phyloP scores from a whole-genome alignment of 2,888 invertebrate species.

The Euclidia mi region DNA sequence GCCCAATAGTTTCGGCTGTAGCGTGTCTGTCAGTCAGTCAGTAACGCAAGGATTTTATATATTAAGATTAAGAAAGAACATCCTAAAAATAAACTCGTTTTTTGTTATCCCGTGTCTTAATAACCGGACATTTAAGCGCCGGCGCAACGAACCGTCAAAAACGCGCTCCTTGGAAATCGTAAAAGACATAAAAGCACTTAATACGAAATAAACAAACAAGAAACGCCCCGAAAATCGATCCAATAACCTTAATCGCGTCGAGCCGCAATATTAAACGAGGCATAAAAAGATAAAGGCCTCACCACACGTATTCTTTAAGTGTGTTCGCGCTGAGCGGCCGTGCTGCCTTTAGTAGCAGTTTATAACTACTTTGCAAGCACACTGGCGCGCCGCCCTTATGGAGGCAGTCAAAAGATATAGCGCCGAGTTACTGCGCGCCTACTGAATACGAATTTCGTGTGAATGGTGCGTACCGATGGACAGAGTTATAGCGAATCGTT shows the following conservation, averaged over 20 bases:
- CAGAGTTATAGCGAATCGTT: conserved; percentile 74
- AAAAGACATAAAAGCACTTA: conserved; percentile 62
- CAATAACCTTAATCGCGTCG: conserved; percentile 67
- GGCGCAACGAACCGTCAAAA: conserved; percentile 49
- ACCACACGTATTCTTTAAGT: conserved; percentile 70
- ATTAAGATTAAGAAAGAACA: background rate
- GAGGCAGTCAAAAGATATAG: conserved; percentile 84
- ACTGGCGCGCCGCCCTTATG: conserved; percentile 74
- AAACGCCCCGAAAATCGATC: conserved; percentile 64
- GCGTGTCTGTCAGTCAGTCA: too few species aligned
- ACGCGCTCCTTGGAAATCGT: conserved; percentile 47
- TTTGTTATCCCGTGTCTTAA: background rate
- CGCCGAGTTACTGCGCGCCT: conserved; percentile 67
- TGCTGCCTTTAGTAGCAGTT: conserved; percentile 72
- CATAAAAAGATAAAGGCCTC: conserved; percentile 71
- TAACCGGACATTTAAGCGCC: conserved; percentile 37
- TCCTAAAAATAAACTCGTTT: conserved; percentile 5
- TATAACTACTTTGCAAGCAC: conserved; percentile 81
- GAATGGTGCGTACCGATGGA: conserved; percentile 73
- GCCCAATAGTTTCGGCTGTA: too few species aligned
- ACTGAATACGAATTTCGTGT: conserved; percentile 82
- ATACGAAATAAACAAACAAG: conserved; percentile 66
- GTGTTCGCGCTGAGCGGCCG: conserved; percentile 60
- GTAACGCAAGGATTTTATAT: background rate
- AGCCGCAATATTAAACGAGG: conserved; percentile 67